phyloP scores from a whole-genome alignment of 2,797 vertebrate species.

The Falco berigora region DNA sequence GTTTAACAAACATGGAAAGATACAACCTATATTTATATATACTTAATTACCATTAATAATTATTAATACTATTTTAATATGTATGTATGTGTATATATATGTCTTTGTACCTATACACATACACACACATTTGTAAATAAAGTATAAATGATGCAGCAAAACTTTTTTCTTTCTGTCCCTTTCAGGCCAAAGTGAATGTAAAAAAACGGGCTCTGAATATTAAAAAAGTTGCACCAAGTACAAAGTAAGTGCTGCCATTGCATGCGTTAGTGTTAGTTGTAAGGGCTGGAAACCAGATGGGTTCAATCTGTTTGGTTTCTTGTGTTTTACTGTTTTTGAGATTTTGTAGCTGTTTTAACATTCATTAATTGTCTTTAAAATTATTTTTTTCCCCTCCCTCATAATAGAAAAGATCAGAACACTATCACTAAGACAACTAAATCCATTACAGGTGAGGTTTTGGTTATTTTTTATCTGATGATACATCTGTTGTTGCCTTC shows the following conservation, averaged over 20 bases:
- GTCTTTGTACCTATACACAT: too few relatives aligned
- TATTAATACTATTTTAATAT: too few relatives aligned
- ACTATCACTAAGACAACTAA: slow-evolving; percentile 4
- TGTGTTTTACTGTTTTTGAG: background rate
- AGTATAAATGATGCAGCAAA: background rate
- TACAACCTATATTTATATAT: background rate
- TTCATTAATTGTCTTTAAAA: background rate
- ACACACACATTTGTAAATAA: too few relatives aligned
- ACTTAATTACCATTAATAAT: background rate
- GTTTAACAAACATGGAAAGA: too few relatives aligned
- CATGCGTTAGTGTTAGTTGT: fast-evolving
- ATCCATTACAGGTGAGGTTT: slow-evolving; percentile 27
- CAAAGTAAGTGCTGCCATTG: background rate
- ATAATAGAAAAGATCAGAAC: slow-evolving; percentile 52
- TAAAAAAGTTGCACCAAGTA: background rate
- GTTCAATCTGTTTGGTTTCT: background rate
- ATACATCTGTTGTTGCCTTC: background rate
- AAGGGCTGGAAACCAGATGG: fast-evolving
- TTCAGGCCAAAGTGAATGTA: background rate
- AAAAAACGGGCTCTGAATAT: background rate
- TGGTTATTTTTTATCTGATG: background rate
- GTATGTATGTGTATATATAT: too few relatives aligned
- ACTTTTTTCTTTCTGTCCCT: background rate
- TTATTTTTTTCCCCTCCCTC: background rate
- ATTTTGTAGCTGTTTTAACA: background rate